A percentile compares a stretch with the other conserved stretches of the same genome.
Conservation (phyloP, 2,113 vertebrate species). For the Catagonus wagneri region DNA sequence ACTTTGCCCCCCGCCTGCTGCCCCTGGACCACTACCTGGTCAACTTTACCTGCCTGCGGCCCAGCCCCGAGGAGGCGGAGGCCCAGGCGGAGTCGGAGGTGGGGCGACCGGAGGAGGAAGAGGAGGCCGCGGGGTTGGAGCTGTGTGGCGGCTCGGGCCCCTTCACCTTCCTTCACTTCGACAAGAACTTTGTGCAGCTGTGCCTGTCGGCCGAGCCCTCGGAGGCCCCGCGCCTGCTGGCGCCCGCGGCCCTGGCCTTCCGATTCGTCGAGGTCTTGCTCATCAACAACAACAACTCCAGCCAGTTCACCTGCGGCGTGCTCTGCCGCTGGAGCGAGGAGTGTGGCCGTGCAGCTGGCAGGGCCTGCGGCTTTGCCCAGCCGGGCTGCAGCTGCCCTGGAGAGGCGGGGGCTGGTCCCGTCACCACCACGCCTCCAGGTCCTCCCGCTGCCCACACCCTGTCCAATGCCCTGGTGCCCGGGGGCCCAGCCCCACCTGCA, state of each 20-base stretch:
- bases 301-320: slow-evolving; percentile 97
- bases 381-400: slow-evolving; percentile 95
- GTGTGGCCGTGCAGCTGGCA: slow-evolving; percentile 90
- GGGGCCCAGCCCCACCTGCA: slow-evolving; percentile 82
- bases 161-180: slow-evolving; percentile 96
- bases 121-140: slow-evolving; percentile 90
- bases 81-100: slow-evolving; percentile 76
- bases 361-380: slow-evolving; percentile 94
- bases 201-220: slow-evolving; percentile 91
- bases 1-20: slow-evolving; percentile 95
- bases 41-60: slow-evolving; percentile 95
- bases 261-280: slow-evolving; percentile 97
- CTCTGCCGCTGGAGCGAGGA: slow-evolving; percentile 99
- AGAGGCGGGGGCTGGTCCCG: slow-evolving; percentile 85
- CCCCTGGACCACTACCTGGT: slow-evolving; percentile 97
- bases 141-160: slow-evolving; percentile 91
- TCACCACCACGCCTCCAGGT: slow-evolving; percentile 64
- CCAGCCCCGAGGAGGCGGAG: slow-evolving; percentile 85
- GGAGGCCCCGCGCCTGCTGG: slow-evolving; percentile 87
- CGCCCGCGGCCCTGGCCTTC: slow-evolving; percentile 92
- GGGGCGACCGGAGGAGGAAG: slow-evolving; percentile 89
- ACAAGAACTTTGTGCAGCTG: slow-evolving; percentile 98
- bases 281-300: slow-evolving; percentile 99
- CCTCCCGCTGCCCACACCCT: slow-evolving; percentile 87
- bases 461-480: slow-evolving; percentile 88